Evolutionary conservation across 2,888 invertebrate genomes (phyloP).

Genomic region (Drosophila neotestacea): DNA sequence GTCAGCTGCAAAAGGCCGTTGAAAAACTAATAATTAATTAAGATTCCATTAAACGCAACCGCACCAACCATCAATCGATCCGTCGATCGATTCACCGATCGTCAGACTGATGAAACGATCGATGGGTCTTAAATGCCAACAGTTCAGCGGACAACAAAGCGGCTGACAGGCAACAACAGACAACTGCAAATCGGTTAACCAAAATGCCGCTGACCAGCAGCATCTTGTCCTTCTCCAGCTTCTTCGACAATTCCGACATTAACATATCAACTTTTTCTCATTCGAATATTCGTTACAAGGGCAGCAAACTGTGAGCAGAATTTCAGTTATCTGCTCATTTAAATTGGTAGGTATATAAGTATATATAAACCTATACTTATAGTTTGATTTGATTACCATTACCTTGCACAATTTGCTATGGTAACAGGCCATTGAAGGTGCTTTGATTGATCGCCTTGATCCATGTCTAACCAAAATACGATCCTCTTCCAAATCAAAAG

Average conservation of each 20-base stretch:
- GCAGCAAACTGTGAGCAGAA: constrained; percentile 58
- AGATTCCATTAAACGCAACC: constrained; percentile 70
- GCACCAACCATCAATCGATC: constrained; percentile 44
- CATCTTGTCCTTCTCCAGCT: constrained; percentile 27
- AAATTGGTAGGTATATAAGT: constrained; percentile 16
- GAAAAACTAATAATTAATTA: constrained; percentile 71
- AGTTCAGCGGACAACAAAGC: constrained; percentile 32
- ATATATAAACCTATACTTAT: constrained; percentile 24
- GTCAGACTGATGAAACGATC: constrained; percentile 7
- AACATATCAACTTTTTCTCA: constrained; percentile 63
- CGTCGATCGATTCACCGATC: constrained; percentile 7
- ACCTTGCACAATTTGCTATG: constrained; percentile 62
- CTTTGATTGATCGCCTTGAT: constrained; percentile 68
- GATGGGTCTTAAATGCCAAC: constrained; percentile 71
- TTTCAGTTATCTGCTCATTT: constrained; percentile 55
- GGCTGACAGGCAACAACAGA: constrained; percentile 34
- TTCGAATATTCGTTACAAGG: constrained; percentile 72
- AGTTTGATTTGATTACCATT: constrained; percentile 63
- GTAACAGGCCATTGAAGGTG: constrained; percentile 62
- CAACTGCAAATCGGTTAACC: constrained; percentile 62
- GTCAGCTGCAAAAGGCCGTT: constrained; percentile 53
- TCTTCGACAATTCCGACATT: constrained; percentile 60
- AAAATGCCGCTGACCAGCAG: constrained; percentile 53
- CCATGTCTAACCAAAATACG: constrained; percentile 5
- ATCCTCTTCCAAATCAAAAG: constrained; percentile 26